Evolutionary conservation across 1,140 invertebrate genomes (phyloP), one percentile per base, ranked within the genome.

Genomic region (Metaphire vulgaris): DNA sequence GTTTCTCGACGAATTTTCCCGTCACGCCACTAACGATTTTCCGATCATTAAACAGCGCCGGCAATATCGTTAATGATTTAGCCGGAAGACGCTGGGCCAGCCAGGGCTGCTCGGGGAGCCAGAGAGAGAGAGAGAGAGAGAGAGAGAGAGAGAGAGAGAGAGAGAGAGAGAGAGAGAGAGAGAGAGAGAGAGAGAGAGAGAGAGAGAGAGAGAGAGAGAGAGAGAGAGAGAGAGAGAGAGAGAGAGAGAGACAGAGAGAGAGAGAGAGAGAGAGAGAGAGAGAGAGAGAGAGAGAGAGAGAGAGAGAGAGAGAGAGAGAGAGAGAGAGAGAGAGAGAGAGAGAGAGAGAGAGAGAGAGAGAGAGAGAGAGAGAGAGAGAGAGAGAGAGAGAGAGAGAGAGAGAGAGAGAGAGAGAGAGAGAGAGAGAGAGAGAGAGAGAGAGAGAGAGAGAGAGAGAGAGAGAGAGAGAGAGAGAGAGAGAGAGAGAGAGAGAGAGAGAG

Each of bases 61-160:
- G n/a, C n/a, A n/a, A n/a, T n/a, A n/a, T n/a, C n/a, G n/a, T n/a
- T n/a, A n/a, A n/a, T n/a, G n/a, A n/a, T n/a, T n/a, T n/a, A n/a
- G n/a, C n/a, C n/a, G n/a, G n/a, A n/a, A n/a, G n/a, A n/a, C n/a
- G n/a, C n/a, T n/a, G n/a, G n/a, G n/a, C n/a, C n/a, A n/a, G n/a
- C n/a, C n/a, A n/a, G n/a, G n/a, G n/a, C n/a, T n/a, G n/a, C n/a
- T n/a, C n/a, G n/a, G n/a, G n/a, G n/a, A n/a, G n/a, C n/a, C n/a
- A n/a, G n/a, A 30, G 30, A 71, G 69, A 71, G 69, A 71, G 69
- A 71, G 69, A 71, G 69, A 71, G 69, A 71, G 69, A 71, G 69
- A 71, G 69, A 71, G 69, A 71, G 69, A 71, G 69, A 71, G 69
- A 71, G 69, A 71, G 69, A 71, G 29, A 71, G 69, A 71, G 69